Conservation (phyloP, 23 tunicate species). For the Aplidium turbinatum region DNA sequence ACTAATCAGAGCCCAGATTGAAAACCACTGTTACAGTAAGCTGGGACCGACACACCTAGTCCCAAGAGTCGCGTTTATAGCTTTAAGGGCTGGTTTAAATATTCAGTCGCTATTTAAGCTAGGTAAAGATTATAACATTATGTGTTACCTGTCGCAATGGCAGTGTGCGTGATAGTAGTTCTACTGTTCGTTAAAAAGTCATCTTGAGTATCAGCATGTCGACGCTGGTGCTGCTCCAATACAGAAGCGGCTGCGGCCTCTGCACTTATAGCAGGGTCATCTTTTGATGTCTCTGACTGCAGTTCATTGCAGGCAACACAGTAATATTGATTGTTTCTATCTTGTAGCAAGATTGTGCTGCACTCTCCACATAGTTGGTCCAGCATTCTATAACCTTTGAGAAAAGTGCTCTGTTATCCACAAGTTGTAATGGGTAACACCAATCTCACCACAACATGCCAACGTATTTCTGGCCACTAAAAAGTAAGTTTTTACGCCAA, state of each 20-base stretch:
- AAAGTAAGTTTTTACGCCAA: not conserved
- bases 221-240: constrained; percentile 9
- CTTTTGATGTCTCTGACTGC: constrained; percentile 47
- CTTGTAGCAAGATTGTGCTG: constrained; percentile 36
- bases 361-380: constrained; percentile 35
- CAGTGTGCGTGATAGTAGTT: no score
- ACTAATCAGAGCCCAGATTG: no score
- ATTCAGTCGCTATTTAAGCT: no score
- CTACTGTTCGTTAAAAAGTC: no score
- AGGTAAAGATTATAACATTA: no score
- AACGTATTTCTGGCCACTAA: no score
- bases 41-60: no score
- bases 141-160: no score
- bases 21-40: no score
- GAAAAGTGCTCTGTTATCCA: not conserved
- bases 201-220: constrained; percentile 7
- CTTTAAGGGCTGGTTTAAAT: no score
- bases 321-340: constrained; percentile 5
- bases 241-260: constrained; percentile 27
- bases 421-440: not conserved
- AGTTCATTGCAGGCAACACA: constrained; percentile 59
- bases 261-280: constrained; percentile 38
- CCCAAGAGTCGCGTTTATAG: no score
- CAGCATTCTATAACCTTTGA: constrained; percentile 53
- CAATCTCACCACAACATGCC: no score